Percentiles rank a stretch among this genome's conserved stretches.
phyloP scores from a whole-genome alignment of 2,888 invertebrate genomes.

The Napeogenes sylphis region DNA sequence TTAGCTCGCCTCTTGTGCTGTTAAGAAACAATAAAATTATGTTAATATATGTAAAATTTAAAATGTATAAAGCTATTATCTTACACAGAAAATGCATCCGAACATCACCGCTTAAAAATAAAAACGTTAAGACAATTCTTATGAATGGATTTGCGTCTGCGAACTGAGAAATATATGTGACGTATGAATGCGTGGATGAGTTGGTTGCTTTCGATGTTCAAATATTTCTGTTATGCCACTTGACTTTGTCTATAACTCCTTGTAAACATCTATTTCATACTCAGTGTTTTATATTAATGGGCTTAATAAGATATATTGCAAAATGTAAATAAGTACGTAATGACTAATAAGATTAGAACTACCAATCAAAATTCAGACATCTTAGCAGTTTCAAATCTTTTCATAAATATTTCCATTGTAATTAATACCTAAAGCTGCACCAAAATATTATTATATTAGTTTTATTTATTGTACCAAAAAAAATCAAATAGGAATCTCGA shows the following conservation, averaged over 20 bases:
- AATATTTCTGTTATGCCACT: conserved; percentile 69
- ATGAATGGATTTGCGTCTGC: conserved; percentile 40
- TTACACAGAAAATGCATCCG: conserved; percentile 34
- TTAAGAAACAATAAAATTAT: conserved; percentile 35
- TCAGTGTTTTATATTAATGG: conserved; percentile 49
- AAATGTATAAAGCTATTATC: conserved; percentile 6
- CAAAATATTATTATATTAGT: too few species aligned
- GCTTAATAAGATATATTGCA: not conserved
- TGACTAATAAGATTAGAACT: too few species aligned
- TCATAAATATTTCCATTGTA: too few species aligned
- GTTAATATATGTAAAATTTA: not conserved
- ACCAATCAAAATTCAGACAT: not conserved
- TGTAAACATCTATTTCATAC: conserved; percentile 67
- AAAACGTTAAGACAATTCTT: conserved; percentile 35
- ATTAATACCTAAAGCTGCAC: too few species aligned
- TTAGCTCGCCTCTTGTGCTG: conserved; percentile 67
- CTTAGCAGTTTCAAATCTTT: too few species aligned
- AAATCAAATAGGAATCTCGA: too few species aligned
- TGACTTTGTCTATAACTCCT: conserved; percentile 65
- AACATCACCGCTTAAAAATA: conserved; percentile 24
- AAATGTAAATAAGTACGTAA: too few species aligned
- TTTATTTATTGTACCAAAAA: too few species aligned
- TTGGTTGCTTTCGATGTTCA: conserved; percentile 52
- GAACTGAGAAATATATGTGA: conserved; percentile 26
- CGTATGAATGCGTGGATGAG: conserved; percentile 57